Evolutionary conservation across 2,113 vertebrate species (phyloP).

Genomic region (Tiliqua scincoides): DNA sequence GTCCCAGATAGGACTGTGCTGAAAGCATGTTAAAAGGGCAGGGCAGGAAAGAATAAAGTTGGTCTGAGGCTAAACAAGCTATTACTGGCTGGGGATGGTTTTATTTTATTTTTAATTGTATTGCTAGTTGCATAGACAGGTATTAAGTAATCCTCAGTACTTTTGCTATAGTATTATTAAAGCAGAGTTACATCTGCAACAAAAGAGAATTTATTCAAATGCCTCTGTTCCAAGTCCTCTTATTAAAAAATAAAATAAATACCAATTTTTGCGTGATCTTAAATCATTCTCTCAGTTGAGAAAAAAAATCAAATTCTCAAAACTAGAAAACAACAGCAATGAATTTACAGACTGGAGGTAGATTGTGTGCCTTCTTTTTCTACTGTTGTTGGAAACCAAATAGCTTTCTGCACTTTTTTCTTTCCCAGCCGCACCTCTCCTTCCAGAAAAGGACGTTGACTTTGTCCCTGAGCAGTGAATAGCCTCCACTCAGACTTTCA

Average conservation of each 20-base stretch:
- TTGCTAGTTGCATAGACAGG: not conserved
- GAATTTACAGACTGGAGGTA: rapidly evolving
- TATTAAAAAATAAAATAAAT: not conserved
- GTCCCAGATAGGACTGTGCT: too few species aligned
- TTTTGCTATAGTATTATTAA: not conserved
- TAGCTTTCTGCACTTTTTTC: not conserved
- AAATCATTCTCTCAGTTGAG: not conserved
- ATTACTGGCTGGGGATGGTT: not conserved
- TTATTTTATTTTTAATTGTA: too few species aligned
- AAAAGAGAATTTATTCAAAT: not conserved
- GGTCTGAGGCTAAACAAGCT: not conserved
- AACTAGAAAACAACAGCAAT: rapidly evolving
- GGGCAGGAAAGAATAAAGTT: not conserved
- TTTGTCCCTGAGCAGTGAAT: constrained; percentile 51
- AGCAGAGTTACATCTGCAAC: not conserved
- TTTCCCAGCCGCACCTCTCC: not conserved
- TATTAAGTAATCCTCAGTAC: not conserved
- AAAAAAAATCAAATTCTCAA: not conserved
- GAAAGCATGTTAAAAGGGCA: not conserved
- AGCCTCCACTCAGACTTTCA: constrained; percentile 56
- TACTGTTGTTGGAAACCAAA: not conserved
- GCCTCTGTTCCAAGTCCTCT: not conserved
- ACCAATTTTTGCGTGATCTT: not conserved
- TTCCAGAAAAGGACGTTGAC: constrained; percentile 34
- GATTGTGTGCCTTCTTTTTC: rapidly evolving